Evolutionary conservation across 2,113 vertebrate genomes (phyloP).

Genomic region (Reinhardtius hippoglossoides): DNA sequence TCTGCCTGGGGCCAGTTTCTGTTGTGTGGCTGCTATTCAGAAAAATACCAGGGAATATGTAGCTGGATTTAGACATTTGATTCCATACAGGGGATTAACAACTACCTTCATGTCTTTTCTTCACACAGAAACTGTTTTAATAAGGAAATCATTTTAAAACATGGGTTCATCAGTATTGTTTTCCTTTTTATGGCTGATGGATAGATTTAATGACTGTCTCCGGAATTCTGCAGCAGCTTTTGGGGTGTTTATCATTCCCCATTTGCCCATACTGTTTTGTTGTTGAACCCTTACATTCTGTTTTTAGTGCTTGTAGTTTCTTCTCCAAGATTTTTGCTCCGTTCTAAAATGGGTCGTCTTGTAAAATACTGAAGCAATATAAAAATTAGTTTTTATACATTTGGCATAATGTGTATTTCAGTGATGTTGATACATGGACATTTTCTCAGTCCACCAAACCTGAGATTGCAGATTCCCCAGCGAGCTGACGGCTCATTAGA

Average conservation of each 20-base stretch:
- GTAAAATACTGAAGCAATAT: slow-evolving; percentile 8
- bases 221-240: not conserved
- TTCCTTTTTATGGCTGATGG: not conserved
- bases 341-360: slow-evolving; percentile 8
- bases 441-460: not conserved
- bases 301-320: slow-evolving; percentile 9
- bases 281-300: slow-evolving; percentile 2
- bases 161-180: not conserved
- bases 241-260: not conserved
- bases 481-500: not conserved
- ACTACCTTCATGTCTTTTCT: not conserved
- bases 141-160: not conserved
- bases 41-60: slow-evolving; percentile 16
- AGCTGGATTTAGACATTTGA: slow-evolving; percentile 35
- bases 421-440: slow-evolving; percentile 3
- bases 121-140: not conserved
- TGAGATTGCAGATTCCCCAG: not conserved
- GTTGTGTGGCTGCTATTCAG: slow-evolving; percentile 32
- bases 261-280: slow-evolving; percentile 18
- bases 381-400: not conserved
- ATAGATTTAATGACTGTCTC: not conserved
- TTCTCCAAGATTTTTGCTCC: not conserved
- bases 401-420: not conserved
- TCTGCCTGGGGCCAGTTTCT: slow-evolving; percentile 62
- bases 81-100: not conserved